Percentiles rank a stretch among this genome's conserved stretches.
phyloP scores from a whole-genome alignment of 2,888 invertebrate genomes.

The Leptopilina drosophilae region DNA sequence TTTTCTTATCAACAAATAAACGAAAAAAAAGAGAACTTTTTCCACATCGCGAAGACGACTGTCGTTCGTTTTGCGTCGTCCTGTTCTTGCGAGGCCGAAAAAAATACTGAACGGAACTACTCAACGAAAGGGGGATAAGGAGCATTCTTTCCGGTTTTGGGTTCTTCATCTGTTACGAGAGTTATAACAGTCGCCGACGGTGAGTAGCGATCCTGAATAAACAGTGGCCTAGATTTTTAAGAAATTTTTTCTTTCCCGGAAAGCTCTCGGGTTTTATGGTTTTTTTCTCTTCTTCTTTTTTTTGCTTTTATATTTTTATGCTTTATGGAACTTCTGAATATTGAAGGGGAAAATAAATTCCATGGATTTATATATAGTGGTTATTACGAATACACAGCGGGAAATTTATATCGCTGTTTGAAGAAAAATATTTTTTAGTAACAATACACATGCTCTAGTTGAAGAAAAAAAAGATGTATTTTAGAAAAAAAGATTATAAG shows the following conservation, averaged over 20 bases:
- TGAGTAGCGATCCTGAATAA: constrained; percentile 37
- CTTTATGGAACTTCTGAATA: constrained; percentile 15
- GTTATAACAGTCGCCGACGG: constrained; percentile 23
- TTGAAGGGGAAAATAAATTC: too few species aligned
- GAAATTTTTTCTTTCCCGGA: constrained; percentile 22
- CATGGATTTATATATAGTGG: too few species aligned
- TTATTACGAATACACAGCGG: too few species aligned
- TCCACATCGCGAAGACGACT: constrained; percentile 22
- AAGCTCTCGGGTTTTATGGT: constrained; percentile 2
- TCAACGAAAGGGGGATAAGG: constrained; percentile 13
- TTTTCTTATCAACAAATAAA: background rate
- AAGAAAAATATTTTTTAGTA: too few species aligned
- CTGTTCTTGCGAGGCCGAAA: constrained; percentile 17
- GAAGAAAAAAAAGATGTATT: too few species aligned
- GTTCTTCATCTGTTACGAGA: background rate
- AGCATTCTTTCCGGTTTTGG: constrained; percentile 33
- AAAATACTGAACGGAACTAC: constrained; percentile 26
- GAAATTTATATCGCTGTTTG: too few species aligned
- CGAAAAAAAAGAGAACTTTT: too few species aligned
- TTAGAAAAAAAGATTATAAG: too few species aligned
- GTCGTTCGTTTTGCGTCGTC: constrained; percentile 16
- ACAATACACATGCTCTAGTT: too few species aligned
- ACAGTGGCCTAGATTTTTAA: constrained; percentile 38
- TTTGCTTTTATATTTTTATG: background rate
- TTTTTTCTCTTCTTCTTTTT: background rate